phyloP scores from a whole-genome alignment of 2,888 invertebrate species.

The Lutraria lutraria region DNA sequence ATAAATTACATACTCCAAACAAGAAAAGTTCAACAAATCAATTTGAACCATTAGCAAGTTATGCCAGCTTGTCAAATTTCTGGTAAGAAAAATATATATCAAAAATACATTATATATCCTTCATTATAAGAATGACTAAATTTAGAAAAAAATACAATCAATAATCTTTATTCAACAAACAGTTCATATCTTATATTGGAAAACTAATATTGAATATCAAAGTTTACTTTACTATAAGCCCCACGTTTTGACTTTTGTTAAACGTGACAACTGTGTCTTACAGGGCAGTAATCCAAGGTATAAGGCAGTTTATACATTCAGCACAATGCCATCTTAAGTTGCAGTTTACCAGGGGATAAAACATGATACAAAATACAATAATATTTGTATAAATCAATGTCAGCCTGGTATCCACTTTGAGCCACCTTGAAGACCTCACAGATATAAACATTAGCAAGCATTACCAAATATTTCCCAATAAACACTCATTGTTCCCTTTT shows the following conservation, averaged over 20 bases:
- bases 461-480: too few species aligned
- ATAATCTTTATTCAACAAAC: neutral
- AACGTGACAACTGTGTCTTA: neutral
- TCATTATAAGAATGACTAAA: too few species aligned
- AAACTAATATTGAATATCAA: neutral
- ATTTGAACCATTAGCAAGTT: too few species aligned
- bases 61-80: too few species aligned
- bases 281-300: neutral
- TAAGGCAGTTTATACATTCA: neutral
- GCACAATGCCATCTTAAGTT: neutral
- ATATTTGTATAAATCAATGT: slow-evolving; percentile 18
- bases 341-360: neutral
- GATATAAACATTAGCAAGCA: neutral
- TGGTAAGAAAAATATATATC: too few species aligned
- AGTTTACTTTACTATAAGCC: neutral
- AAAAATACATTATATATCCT: too few species aligned
- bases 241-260: neutral
- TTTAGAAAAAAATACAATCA: neutral
- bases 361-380: neutral
- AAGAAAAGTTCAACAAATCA: too few species aligned
- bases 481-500: too few species aligned
- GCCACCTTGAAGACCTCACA: neutral
- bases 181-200: neutral
- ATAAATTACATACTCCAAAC: too few species aligned
- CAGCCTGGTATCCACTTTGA: neutral